phyloP scores from a whole-genome alignment of 2,797 vertebrate genomes.

The Melanotaenia nigrans region DNA sequence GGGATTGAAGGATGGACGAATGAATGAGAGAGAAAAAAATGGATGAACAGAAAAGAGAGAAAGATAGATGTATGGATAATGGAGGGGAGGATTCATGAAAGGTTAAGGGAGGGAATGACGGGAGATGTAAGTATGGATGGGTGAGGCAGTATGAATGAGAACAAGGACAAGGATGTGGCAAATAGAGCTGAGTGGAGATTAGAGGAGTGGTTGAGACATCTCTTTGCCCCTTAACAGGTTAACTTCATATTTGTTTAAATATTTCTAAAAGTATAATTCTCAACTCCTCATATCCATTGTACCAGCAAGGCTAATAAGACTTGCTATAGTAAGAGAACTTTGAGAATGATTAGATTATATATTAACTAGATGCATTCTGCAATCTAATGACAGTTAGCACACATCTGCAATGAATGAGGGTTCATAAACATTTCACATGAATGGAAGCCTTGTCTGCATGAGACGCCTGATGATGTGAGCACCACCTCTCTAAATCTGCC shows the following conservation, averaged over 20 bases:
- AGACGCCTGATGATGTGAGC: neutral
- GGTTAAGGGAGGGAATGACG: neutral
- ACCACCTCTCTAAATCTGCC: neutral
- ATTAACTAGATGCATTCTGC: neutral
- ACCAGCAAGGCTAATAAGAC: neutral
- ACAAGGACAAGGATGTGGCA: too few relatives aligned
- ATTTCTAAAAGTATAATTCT: neutral
- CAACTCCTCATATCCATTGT: neutral
- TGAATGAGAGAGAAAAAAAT: neutral
- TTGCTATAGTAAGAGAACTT: neutral
- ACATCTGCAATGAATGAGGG: conserved; percentile 1
- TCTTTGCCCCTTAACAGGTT: too few relatives aligned
- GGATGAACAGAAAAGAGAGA: too few relatives aligned
- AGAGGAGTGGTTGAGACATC: neutral
- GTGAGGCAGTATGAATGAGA: neutral
- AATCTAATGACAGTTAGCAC: neutral
- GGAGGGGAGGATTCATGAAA: neutral
- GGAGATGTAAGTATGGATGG: neutral
- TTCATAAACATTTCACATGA: neutral
- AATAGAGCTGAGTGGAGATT: neutral
- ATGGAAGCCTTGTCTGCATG: neutral
- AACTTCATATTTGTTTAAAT: neutral
- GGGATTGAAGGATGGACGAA: neutral
- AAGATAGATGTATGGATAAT: too few relatives aligned
- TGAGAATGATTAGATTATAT: neutral